Conservation (phyloP, 2,797 vertebrate species). For the Sebastiscus tertius region DNA sequence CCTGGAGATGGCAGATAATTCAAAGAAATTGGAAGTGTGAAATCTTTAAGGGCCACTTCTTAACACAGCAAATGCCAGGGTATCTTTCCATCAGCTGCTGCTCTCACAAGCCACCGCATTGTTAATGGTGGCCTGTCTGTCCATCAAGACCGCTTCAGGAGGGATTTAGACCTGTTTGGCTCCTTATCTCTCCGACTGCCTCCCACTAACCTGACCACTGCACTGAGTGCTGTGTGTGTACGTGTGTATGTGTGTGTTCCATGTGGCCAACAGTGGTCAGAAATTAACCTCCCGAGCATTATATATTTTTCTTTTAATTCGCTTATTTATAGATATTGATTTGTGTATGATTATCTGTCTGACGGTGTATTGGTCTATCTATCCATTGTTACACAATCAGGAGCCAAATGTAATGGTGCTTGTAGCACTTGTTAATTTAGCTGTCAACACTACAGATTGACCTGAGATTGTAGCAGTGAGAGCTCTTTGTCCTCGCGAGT, state of each 20-base stretch:
- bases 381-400: conserved; percentile 38
- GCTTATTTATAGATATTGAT: conserved; percentile 52
- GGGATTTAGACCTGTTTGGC: conserved; percentile 93
- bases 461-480: conserved; percentile 56
- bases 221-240: conserved; percentile 25
- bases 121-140: conserved; percentile 97
- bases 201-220: conserved; percentile 75
- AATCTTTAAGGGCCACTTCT: conserved; percentile 98
- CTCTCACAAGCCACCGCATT: conserved; percentile 93
- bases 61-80: conserved; percentile 96
- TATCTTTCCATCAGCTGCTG: conserved; percentile 96
- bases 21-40: conserved; percentile 98
- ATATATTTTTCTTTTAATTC: conserved; percentile 26
- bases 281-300: conserved; percentile 14
- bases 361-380: conserved; percentile 28
- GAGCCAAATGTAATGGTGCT: conserved; percentile 37
- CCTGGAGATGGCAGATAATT: conserved; percentile 97
- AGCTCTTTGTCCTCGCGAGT: conserved; percentile 36
- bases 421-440: conserved; percentile 69
- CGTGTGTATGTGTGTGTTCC: conserved; percentile 31
- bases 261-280: conserved; percentile 19
- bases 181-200: conserved; percentile 88
- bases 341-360: conserved; percentile 39
- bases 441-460: conserved; percentile 66
- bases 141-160: conserved; percentile 90